Conservation (phyloP, 2,888 invertebrate genomes). For the Galerucella calmariensis region DNA sequence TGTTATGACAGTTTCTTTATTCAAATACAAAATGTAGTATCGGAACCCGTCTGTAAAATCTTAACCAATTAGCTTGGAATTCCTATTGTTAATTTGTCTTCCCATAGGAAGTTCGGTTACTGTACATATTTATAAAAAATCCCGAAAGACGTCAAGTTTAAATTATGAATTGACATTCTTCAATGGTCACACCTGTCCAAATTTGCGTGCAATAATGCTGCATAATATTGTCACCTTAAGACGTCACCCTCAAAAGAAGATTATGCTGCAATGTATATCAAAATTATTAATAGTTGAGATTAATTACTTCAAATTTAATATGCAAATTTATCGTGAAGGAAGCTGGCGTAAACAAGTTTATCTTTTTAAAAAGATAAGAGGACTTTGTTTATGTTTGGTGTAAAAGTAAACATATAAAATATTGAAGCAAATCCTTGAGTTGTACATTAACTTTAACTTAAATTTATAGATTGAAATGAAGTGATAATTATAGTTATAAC, state of each 20-base stretch:
- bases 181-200: too few relatives aligned
- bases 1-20: constrained; percentile 15
- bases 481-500: too few relatives aligned
- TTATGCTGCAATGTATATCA: neutral
- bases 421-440: neutral
- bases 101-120: too few relatives aligned
- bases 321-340: neutral
- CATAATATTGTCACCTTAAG: too few relatives aligned
- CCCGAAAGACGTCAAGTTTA: too few relatives aligned
- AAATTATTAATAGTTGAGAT: neutral
- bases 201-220: too few relatives aligned
- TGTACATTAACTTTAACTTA: neutral
- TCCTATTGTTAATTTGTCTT: too few relatives aligned
- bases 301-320: neutral
- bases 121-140: too few relatives aligned
- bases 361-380: neutral
- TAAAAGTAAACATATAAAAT: neutral
- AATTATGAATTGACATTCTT: too few relatives aligned
- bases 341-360: neutral
- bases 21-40: neutral
- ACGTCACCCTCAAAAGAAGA: too few relatives aligned
- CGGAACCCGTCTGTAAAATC: neutral
- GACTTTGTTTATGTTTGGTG: neutral
- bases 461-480: neutral
- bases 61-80: too few relatives aligned